Evolutionary conservation across 2,797 vertebrate species (phyloP), one percentile per base, ranked within the genome.

Genomic region (Pseudomugil gertrudae): DNA sequence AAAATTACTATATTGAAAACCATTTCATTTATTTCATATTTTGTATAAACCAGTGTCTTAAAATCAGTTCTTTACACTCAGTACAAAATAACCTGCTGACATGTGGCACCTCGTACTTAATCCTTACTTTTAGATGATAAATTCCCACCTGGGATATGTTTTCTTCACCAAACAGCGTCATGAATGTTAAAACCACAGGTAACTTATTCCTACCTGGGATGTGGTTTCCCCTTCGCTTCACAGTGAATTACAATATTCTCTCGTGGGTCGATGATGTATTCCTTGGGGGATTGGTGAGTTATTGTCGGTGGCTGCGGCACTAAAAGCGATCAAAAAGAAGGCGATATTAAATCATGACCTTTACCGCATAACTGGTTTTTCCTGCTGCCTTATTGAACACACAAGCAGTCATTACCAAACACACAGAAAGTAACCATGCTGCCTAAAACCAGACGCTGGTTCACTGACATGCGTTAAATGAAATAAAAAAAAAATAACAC

Each of bases 251-350:
- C 86, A 78, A 99, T 97, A 86, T 96, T 97, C 90, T 99, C 98
- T 63, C 98, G 93, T 43, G 98, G 97, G 87, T 99, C 98, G 79
- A 99, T 94, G 84, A 99, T 98, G 89, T 96, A 97, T 91, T 98
- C 95, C 93, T 98, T 98, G 75, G 96, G 96, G 90, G 97, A 98
- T 13, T 99, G 96, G 56, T 94, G 94, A 80, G 90, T 99, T 92
- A 99, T 97, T 63, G 97, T 98, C 75, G 98, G 98, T 63, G 98
- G 98, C 74, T 99, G 97, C 0, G 93, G 94, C 93, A 99, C 97
- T 99, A 90, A 61, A 71, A 53, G 63, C 19, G 23, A 91, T 92
- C 88, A 88, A 79, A 85, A 63, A 83, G 48, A 76, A 26, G 55
- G 33, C 0, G 54, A 69, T 67, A 75, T 87, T 85, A 72, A 85